A percentile compares a stretch with the other conserved stretches of the same genome.
Evolutionary conservation across 2,888 invertebrate genomes (phyloP).

Genomic region (Spilosoma lubricipeda): DNA sequence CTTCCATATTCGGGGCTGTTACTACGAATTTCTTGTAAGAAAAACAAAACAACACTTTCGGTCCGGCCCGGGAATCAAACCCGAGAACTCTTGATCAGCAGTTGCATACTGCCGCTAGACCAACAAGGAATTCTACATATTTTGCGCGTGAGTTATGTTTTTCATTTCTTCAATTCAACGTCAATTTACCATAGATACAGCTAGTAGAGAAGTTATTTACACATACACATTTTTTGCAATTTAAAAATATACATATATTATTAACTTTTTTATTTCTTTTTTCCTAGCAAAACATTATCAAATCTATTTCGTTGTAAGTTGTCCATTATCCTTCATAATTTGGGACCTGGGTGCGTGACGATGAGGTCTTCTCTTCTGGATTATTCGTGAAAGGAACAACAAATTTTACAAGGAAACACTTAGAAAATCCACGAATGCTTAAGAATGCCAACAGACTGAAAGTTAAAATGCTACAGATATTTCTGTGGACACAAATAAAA

Average conservation of each 20-base stretch:
- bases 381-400: too few relatives aligned
- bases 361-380: too few relatives aligned
- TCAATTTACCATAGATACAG: neutral
- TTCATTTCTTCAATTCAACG: neutral
- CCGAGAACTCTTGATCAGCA: too few relatives aligned
- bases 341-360: neutral
- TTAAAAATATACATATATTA: neutral
- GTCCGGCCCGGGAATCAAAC: too few relatives aligned
- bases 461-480: neutral
- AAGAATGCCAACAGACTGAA: neutral
- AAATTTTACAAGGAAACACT: too few relatives aligned
- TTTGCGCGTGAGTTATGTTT: neutral
- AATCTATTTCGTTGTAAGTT: neutral
- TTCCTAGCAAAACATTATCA: neutral
- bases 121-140: too few relatives aligned
- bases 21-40: too few relatives aligned
- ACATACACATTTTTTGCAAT: neutral
- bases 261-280: too few relatives aligned
- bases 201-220: neutral
- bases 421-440: neutral
- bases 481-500: conserved; percentile 19
- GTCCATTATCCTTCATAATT: neutral
- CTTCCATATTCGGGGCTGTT: too few relatives aligned
- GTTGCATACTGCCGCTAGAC: too few relatives aligned
- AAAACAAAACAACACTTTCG: too few relatives aligned